Evolutionary conservation across 2,888 invertebrate species (phyloP).

Genomic region (Campoletis raptor): DNA sequence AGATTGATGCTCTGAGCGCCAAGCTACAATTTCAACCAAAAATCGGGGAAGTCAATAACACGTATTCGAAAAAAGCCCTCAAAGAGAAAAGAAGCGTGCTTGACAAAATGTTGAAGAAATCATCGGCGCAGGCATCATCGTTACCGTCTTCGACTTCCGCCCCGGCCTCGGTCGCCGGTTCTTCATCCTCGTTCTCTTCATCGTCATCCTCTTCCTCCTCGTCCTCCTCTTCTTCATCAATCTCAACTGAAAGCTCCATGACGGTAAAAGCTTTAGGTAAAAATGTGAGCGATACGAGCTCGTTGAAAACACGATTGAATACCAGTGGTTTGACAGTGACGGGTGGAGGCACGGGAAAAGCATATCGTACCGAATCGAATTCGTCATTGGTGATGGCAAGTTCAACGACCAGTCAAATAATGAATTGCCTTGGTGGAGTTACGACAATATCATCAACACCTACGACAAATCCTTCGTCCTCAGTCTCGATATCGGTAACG

Average conservation of each 20-base stretch:
- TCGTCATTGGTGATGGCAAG: slow-evolving; percentile 42
- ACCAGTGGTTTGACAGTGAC: slow-evolving; percentile 25
- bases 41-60: slow-evolving; percentile 80
- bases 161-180: background rate
- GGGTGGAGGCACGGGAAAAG: slow-evolving; percentile 30
- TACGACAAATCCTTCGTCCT: slow-evolving; percentile 51
- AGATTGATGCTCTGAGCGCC: slow-evolving; percentile 82
- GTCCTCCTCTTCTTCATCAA: slow-evolving; percentile 36
- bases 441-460: slow-evolving; percentile 61
- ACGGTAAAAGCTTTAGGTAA: slow-evolving; percentile 47
- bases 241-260: slow-evolving; percentile 35
- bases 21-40: slow-evolving; percentile 83
- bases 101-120: slow-evolving; percentile 74
- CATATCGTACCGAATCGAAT: slow-evolving; percentile 46
- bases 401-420: slow-evolving; percentile 59
- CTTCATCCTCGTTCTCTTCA: slow-evolving; percentile 14
- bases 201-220: slow-evolving; percentile 32
- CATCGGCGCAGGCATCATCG: slow-evolving; percentile 60
- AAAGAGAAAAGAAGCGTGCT: slow-evolving; percentile 77
- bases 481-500: slow-evolving; percentile 63
- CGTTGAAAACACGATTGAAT: slow-evolving; percentile 45
- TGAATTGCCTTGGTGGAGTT: slow-evolving; percentile 62
- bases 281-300: slow-evolving; percentile 20
- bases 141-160: slow-evolving; percentile 13
- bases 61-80: slow-evolving; percentile 78